Evolutionary conservation across 2,113 vertebrate species (phyloP), one percentile per base, ranked within the genome.

Genomic region (Turnix velox): DNA sequence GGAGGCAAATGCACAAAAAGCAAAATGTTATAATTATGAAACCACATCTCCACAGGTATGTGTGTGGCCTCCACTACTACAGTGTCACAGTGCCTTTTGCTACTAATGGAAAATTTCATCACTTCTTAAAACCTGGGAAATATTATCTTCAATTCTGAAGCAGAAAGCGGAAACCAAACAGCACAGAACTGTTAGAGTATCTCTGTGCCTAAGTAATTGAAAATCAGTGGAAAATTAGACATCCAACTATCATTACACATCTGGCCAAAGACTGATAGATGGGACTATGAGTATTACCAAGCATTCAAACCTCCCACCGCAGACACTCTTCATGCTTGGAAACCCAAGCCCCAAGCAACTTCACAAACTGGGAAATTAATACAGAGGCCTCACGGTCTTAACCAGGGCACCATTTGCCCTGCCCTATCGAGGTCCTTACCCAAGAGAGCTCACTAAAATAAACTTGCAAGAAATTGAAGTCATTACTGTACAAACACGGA

Each of bases 381-480:
- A 9, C 63, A 87, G 74, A 93, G 89, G 71, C 59, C 88, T 79
- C 30, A 2, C 3, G 7, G 66, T 92, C 86, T 88, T 76, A 92
- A 87, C 35, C 62, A 65, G 61, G 80, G 77, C 52, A 84, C 57
- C 49, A 24, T 58, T 20, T 87, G 58, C 63, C 84, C 89, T 59
- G 69, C 66, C n/a, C 69, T 79, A 71, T 51, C 71, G 28, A 82
- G 71, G 27, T 61, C 75, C 78, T 58, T 87, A 80, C 92, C 49
- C 89, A 59, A 63, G 90, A 94, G 89, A 94, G 76, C 88, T 94
- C 75, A 7, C 76, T 95, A 81, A 94, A 96, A 90, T 65, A 95
- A 88, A 88, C 74, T n/a, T 31, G 43, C 73, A 95, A 91, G 87
- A 97, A 97, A 95, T 91, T 94, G 90, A 93, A 92, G 85, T 90